Base-by-base conservation (phyloP, 1,140 invertebrate species). In the Microplitis mediator region DNA sequence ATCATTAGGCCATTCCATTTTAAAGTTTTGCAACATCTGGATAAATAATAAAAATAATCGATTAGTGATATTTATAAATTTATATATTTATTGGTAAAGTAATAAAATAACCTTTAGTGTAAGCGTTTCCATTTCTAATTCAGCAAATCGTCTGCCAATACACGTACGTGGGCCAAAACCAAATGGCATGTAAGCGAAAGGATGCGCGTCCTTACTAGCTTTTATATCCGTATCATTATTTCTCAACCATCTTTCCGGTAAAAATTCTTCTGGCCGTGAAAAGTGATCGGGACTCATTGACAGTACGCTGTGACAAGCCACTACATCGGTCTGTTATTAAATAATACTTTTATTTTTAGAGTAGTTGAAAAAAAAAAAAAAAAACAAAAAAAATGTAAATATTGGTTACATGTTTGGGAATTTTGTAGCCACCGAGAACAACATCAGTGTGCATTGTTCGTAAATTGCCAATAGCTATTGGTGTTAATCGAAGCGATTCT, bases 121-220 rank as follows among this genome's bases (percentile, higher is more conserved):
- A 4, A 88, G 75, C 11, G 81, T 81, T 71, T 84, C 80, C 61
- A 89, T 84, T 77, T 89, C 86, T 35, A 88, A 79, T 72, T 88
- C 84, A 0, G 88, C 84, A 65, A 88, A 81, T 73, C 83, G 73
- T 78, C 79, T 78, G 4, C 86, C 86, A 69, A 89, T 85, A 76
- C 87, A 89, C 51, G 83, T 83, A 36, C 89, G 79, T 11, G 83
- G 77, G 3, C 91, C 92, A 78, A 89, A 90, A 23, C 92, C 92
- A 85, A 93, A 93, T 4, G 91, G 89, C 62, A 93, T 83, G 39
- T 90, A 88, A 0, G 90, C 84, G 73, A 90, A 92, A 0, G 91
- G 91, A 84, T 92, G 86, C 39, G 82, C 84, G 9, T 80, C 75
- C 72, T 86, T 85, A 3, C 84, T 77, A 13, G 78, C 74, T 60